Evolutionary conservation across 2,113 vertebrate species (phyloP), one percentile per base, ranked within the genome.

Genomic region (Serinus canaria): DNA sequence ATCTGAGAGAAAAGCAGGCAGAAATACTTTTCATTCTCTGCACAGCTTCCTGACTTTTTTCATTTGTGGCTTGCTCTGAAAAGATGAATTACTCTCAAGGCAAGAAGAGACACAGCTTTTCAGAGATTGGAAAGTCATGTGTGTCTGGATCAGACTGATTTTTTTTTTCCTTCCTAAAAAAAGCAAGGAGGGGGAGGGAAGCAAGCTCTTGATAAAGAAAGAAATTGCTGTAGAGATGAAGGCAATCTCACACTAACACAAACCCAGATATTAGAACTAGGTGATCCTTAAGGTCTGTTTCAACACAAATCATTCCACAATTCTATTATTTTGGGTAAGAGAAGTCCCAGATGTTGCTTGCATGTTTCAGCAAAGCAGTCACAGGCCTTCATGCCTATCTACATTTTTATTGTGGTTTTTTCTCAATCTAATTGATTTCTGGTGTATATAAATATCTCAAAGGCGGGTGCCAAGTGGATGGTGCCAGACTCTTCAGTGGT

Each of bases 391-490:
- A 13, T 55, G 19, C 17, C 17, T 33, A 21, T 76, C 13, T 52
- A 33, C 8, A 10, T 35, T 76, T 94, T 86, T 35, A 41, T 35
- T 41, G 14, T 22, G 21, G 35, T 88, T 86, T 76, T 44, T 75
- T 44, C 33, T 88, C 31, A 14, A 30, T 73, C 18, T 27, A 39
- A 50, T 9, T 80, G 35, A 49, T 88, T 64, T 31, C 58, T 73
- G 50, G 5, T 43, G 18, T 28, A 25, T 30, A 13, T 31, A 21
- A 79, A 30, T 47, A 25, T 35, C 56, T 55, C 30, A 55, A 11
- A 47, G 24, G 28, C 0, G 0, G 30, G 7, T 41, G 66, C 30
- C 41, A 70, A 25, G 24, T 46, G 20, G 13, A 20, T n/a, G 15
- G 41, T 44, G 47, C 49, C 74, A 39, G 47, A 20, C 39, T 28